phyloP scores from a whole-genome alignment of 2,113 vertebrate species.

The Albula goreensis region DNA sequence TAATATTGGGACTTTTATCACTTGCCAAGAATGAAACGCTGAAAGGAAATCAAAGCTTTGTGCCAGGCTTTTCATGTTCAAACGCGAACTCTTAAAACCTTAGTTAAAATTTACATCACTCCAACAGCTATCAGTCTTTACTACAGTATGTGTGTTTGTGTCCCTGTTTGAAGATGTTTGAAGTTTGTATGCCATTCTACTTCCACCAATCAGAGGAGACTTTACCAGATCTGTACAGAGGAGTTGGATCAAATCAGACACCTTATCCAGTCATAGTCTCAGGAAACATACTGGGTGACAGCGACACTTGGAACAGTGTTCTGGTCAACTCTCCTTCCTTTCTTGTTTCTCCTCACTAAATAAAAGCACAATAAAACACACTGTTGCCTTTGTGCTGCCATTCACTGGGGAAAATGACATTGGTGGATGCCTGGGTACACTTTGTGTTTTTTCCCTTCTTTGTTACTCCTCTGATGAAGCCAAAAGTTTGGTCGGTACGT shows the following conservation, averaged over 20 bases:
- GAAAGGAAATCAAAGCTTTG: constrained; percentile 55
- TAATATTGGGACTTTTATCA: constrained; percentile 59
- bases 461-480: too few species aligned
- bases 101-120: constrained; percentile 35
- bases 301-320: background rate
- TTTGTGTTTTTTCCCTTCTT: background rate
- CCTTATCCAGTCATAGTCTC: too few species aligned
- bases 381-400: constrained; percentile 45
- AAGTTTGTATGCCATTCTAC: too few species aligned
- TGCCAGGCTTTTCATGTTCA: constrained; percentile 43
- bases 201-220: background rate
- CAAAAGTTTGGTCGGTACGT: too few species aligned
- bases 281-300: background rate
- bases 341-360: background rate
- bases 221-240: background rate
- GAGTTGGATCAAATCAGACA: too few species aligned
- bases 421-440: constrained; percentile 64
- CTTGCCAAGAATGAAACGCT: constrained; percentile 62
- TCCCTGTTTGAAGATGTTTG: constrained; percentile 7
- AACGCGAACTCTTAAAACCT: constrained; percentile 42
- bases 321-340: too few species aligned
- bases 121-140: constrained; percentile 36
- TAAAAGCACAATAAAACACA: too few species aligned
- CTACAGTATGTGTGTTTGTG: constrained; percentile 27
- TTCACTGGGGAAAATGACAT: constrained; percentile 61